Evolutionary conservation across 2,888 invertebrate species (phyloP), one percentile per base, ranked within the genome.

Genomic region (Ethmia dodecea): DNA sequence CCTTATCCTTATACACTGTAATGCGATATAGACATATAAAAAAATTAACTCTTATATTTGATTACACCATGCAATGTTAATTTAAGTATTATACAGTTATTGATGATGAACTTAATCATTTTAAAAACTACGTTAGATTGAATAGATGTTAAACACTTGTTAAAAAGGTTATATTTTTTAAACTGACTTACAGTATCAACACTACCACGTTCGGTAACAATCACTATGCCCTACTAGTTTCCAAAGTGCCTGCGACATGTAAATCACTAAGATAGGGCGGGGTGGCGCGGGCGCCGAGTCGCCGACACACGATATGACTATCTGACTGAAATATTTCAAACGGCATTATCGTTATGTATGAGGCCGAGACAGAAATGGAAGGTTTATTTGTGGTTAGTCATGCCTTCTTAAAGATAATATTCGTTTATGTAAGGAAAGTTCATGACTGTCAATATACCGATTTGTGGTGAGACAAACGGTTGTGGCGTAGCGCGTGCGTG

Each of bases 271-370:
- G 38, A 34, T 38, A 34, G 27, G 20, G 14, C 31, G 28, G 18
- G 29, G 11, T 5, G 20, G 28, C 15, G 33, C 33, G 25, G 18
- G 31, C 31, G 34, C 31, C 30, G 30, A 6, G 20, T 12, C 28
- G 29, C 28, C 34, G 31, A 38, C 22, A 30, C 34, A 31, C 34
- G 33, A 35, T 35, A 33, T 29, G 3, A 24, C 18, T 35, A 39
- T 39, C 38, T 28, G n/a, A 24, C 27, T 33, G 39, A 39, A 39
- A 39, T 39, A 39, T 39, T 39, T 29, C 39, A 31, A 35, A 37
- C 28, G 6, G 25, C 31, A 30, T 31, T 38, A 35, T 35, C 35
- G 14, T 29, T 29, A 33, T 37, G 37, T 38, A 38, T 27, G 37
- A 28, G 37, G 16, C 31, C 31, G 15, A 14, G 31, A 35, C 30